Evolutionary conservation across 2,113 vertebrate species (phyloP).

Genomic region (Pundamilia nyererei): DNA sequence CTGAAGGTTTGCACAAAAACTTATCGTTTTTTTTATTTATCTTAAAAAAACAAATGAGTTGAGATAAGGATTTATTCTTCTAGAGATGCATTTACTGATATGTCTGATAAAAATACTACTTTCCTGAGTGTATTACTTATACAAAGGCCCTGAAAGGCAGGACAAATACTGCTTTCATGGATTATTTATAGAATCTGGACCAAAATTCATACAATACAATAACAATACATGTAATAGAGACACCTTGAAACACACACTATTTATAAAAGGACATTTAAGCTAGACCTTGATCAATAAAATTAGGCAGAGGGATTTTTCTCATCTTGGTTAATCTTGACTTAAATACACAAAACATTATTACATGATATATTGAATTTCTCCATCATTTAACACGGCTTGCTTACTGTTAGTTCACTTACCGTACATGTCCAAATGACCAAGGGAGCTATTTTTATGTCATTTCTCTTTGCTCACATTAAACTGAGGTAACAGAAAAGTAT

Average conservation of each 20-base stretch:
- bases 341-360: neutral
- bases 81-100: neutral
- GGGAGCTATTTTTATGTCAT: neutral
- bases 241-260: neutral
- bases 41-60: neutral
- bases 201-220: neutral
- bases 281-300: neutral
- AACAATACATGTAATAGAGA: neutral
- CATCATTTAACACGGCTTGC: neutral
- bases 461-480: neutral
- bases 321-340: neutral
- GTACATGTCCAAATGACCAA: neutral
- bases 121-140: neutral
- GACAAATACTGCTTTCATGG: neutral
- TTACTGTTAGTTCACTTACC: rapidly evolving
- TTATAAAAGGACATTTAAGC: neutral
- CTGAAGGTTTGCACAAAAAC: neutral
- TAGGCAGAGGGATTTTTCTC: neutral
- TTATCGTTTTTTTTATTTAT: neutral
- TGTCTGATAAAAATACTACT: neutral
- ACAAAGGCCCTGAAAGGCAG: neutral
- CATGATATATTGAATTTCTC: neutral
- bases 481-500: neutral
- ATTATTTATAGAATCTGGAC: neutral
- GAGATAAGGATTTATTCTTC: neutral